phyloP scores from a whole-genome alignment of 1,140 invertebrate species.

The Stegodyphus mimosarum region DNA sequence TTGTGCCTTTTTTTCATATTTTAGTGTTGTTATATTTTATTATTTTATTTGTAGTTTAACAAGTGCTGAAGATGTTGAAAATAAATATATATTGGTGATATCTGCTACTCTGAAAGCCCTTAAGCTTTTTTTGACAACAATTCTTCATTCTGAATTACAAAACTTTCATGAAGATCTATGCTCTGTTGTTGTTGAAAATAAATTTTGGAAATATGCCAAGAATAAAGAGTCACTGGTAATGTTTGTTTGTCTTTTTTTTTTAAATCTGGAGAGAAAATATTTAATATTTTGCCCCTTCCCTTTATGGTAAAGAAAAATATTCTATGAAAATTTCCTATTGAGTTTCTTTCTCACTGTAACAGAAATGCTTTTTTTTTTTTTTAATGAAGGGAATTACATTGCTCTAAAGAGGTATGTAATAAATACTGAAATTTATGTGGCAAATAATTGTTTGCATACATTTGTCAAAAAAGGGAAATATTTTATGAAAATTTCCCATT shows the following conservation, averaged over 20 bases:
- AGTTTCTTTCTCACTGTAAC: too few relatives aligned
- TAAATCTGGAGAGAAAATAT: neutral
- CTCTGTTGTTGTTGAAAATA: conserved; percentile 72
- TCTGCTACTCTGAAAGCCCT: conserved; percentile 77
- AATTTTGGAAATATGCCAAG: conserved; percentile 81
- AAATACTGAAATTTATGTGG: too few relatives aligned
- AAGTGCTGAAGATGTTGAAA: conserved; percentile 77
- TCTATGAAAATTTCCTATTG: too few relatives aligned
- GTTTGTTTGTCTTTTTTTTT: neutral
- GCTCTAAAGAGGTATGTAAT: too few relatives aligned
- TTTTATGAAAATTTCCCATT: too few relatives aligned
- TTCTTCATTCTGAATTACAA: conserved; percentile 62
- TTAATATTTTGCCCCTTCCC: too few relatives aligned
- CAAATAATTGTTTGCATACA: too few relatives aligned
- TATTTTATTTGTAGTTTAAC: conserved; percentile 41
- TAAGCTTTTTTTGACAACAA: conserved; percentile 69
- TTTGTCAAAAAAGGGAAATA: too few relatives aligned
- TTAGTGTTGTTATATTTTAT: neutral
- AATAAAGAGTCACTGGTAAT: conserved; percentile 71
- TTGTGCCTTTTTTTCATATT: conserved; percentile 21
- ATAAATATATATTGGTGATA: conserved; percentile 78
- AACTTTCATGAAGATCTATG: conserved; percentile 56
- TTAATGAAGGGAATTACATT: too few relatives aligned
- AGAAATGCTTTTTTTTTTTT: too few relatives aligned
- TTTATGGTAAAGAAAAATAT: too few relatives aligned